These are phyloP conservation scores for Eurosta solidaginis DNA, from an alignment of 1,140 invertebrate genomes.

Conservation along the genomic window DNA sequence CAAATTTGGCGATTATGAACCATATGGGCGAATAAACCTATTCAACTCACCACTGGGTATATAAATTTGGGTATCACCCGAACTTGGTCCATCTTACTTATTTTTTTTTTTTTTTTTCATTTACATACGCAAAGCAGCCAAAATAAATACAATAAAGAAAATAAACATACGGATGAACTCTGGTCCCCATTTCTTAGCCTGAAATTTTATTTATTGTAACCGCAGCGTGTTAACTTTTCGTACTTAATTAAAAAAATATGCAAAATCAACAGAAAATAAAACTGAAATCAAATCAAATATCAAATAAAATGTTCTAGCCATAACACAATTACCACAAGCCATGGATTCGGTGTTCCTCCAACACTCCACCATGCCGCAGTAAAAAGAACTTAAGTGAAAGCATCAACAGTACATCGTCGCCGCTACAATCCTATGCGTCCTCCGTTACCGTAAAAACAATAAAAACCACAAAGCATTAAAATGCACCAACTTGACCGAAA, in stretches of 20 bases:
- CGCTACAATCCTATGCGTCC: slow-evolving; percentile 26
- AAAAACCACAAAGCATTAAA: slow-evolving; percentile 48
- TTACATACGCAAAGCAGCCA: no score
- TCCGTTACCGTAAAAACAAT: slow-evolving; percentile 55
- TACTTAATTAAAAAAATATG: slow-evolving; percentile 58
- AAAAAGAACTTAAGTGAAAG: background rate
- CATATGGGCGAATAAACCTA: no score
- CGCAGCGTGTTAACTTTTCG: slow-evolving; percentile 10
- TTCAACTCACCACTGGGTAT: no score
- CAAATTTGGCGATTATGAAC: no score
- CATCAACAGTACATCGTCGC: background rate
- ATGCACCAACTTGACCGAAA: slow-evolving; percentile 22
- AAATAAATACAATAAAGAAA: background rate
- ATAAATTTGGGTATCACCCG: no score
- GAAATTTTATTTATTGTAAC: slow-evolving; percentile 7
- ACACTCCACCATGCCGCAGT: background rate
- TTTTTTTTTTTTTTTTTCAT: no score
- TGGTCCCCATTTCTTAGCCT: background rate
- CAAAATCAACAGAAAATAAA: slow-evolving; percentile 55
- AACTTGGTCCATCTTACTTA: no score
- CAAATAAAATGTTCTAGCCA: slow-evolving; percentile 16
- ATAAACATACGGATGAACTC: background rate
- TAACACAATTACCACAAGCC: slow-evolving; percentile 54
- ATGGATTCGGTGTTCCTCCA: background rate
- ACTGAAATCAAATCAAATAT: slow-evolving; percentile 30